phyloP scores from a whole-genome alignment of 1,140 invertebrate species.

The Drosophila nigromelanica region DNA sequence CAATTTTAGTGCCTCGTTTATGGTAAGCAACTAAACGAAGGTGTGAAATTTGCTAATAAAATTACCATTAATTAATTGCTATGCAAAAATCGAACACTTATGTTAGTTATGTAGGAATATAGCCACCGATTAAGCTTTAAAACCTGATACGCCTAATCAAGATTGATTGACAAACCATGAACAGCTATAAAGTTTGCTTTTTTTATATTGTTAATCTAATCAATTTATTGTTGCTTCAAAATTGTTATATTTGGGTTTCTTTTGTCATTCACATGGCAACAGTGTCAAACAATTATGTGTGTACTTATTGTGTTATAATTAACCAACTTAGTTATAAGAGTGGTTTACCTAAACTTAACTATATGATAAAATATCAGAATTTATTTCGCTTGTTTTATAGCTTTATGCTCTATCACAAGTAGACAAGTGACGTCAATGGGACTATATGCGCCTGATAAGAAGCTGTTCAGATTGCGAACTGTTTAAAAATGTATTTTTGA shows the following conservation, averaged over 20 bases:
- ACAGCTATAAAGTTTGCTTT: slow-evolving; percentile 23
- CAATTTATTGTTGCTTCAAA: slow-evolving; percentile 26
- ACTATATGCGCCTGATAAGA: background rate
- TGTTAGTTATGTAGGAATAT: slow-evolving; percentile 17
- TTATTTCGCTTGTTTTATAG: background rate
- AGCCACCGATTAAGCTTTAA: slow-evolving; percentile 12
- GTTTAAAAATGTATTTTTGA: no score
- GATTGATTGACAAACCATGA: slow-evolving; percentile 30
- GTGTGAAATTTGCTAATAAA: slow-evolving; percentile 29
- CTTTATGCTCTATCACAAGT: background rate
- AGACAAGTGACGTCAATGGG: background rate
- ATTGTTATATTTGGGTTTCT: background rate
- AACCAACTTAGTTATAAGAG: no score
- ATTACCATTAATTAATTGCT: slow-evolving; percentile 27
- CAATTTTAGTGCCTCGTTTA: slow-evolving; percentile 6
- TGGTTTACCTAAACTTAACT: no score
- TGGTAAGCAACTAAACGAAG: slow-evolving; percentile 2
- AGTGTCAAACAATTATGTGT: background rate
- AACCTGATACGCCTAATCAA: slow-evolving; percentile 35
- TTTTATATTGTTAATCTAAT: slow-evolving; percentile 49
- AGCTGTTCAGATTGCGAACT: background rate
- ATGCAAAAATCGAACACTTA: slow-evolving; percentile 12
- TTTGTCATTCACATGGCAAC: slow-evolving; percentile 29
- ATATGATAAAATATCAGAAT: no score
- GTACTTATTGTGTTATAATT: background rate